phyloP scores from a whole-genome alignment of 2,888 invertebrate species.

The Chymomyza amoena region DNA sequence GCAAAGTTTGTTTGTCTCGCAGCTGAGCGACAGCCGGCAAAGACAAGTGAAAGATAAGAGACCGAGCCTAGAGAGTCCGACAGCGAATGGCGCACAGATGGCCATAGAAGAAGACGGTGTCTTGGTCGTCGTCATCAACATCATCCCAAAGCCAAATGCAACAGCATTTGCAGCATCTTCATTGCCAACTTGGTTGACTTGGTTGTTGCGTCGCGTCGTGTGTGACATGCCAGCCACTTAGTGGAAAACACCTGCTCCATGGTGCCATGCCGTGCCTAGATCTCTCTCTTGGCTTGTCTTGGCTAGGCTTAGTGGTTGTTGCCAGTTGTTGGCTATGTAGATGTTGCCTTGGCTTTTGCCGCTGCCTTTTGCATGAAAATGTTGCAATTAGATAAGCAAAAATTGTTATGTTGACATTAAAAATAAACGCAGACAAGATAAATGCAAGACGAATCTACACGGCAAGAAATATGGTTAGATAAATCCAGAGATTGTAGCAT shows the following conservation, averaged over 20 bases:
- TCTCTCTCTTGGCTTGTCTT: background rate
- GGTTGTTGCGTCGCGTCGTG: constrained; percentile 2
- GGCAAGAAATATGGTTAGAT: background rate
- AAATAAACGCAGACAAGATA: constrained; percentile 55
- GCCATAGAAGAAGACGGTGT: background rate
- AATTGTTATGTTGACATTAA: constrained; percentile 71
- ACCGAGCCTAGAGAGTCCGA: background rate
- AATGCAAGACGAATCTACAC: constrained; percentile 16
- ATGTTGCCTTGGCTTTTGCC: constrained; percentile 2
- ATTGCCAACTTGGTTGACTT: background rate
- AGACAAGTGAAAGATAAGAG: constrained; percentile 38
- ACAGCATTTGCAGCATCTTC: background rate
- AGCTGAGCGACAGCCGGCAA: constrained; percentile 11
- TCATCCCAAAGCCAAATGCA: background rate
- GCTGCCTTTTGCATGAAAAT: constrained; percentile 47
- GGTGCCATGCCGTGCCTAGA: background rate
- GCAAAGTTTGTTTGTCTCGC: constrained; percentile 45
- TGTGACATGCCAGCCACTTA: constrained; percentile 60
- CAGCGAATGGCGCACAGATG: background rate
- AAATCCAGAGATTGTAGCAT: background rate
- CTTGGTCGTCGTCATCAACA: background rate
- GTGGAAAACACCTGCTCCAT: constrained; percentile 68
- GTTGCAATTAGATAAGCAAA: constrained; percentile 73
- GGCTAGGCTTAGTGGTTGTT: background rate
- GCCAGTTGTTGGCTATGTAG: constrained; percentile 16